Evolutionary conservation across 1,140 invertebrate genomes (phyloP), one percentile per base, ranked within the genome.

Genomic region (Chelonus insularis): DNA sequence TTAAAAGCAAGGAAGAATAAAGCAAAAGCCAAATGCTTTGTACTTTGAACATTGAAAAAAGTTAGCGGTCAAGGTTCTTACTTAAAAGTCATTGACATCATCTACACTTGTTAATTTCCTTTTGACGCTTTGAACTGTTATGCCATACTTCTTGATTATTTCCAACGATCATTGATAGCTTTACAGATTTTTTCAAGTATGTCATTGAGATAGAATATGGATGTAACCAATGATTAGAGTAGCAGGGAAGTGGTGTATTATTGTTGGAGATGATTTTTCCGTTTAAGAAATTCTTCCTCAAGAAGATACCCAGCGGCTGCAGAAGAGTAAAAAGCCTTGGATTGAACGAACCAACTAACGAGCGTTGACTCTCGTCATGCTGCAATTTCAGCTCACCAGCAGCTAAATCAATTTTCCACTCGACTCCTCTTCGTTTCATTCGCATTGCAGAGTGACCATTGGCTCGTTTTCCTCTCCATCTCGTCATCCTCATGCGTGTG

Each of bases 21-120:
- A 50, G 47, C 47, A 23, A 9, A 14, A 50, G 21, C 47, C 4
- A 21, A 50, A 50, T 50, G 18, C 47, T 50, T 50, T 50, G 47
- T 50, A 50, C 47, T 21, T 50, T 8, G 18, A 25, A 20, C 14
- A 68, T 62, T 60, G 64, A 67, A 61, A 68, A 60, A 74, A 70
- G 66, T 72, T 73, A 43, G 71, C 70, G 70, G 72, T 74, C 72
- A 74, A 74, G 72, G 72, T 60, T 62, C 59, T 45, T 54, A 32
- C 36, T 57, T 72, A 61, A 60, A 55, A 73, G 72, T 74, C 72
- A 74, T 73, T 74, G 72, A 74, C 72, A 74, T 73, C 68, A 52
- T 60, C 29, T 43, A 50, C 47, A 29, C 47, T 60, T 52, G 50
- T 36, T 62, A 29, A 57, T 18, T 45, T 18, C 34, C 45, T 41